phyloP scores from a whole-genome alignment of 1,140 invertebrate genomes.

The Drosophila santomea region DNA sequence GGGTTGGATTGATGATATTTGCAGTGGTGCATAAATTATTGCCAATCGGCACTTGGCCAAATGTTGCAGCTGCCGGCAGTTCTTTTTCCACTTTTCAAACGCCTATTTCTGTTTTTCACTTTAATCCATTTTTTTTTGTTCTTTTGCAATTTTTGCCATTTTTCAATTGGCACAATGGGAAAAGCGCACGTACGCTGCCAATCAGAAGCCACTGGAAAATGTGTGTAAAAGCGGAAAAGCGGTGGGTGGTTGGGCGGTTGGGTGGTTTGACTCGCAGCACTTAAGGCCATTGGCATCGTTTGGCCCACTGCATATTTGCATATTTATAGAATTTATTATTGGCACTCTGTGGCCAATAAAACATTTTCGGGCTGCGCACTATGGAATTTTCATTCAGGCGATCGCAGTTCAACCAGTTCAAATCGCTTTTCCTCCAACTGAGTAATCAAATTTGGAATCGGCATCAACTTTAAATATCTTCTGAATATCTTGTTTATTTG shows the following conservation, averaged over 20 bases:
- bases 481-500: too few relatives aligned
- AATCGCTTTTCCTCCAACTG: too few relatives aligned
- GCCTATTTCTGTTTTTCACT: background rate
- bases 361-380: constrained; percentile 9
- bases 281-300: constrained; percentile 66
- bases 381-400: constrained; percentile 26
- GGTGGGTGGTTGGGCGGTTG: background rate
- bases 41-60: constrained; percentile 62
- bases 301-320: constrained; percentile 36
- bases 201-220: constrained; percentile 33
- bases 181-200: constrained; percentile 69
- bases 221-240: background rate
- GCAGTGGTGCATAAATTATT: constrained; percentile 71
- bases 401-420: background rate
- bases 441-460: background rate
- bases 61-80: constrained; percentile 30
- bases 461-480: too few relatives aligned
- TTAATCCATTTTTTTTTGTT: background rate
- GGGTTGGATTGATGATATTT: constrained; percentile 59
- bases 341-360: constrained; percentile 50
- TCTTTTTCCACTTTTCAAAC: background rate
- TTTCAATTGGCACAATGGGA: constrained; percentile 43
- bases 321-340: constrained; percentile 69
- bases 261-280: constrained; percentile 1
- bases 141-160: too few relatives aligned